Conservation (phyloP, 2,797 vertebrate species). For the Champsocephalus gunnari region DNA sequence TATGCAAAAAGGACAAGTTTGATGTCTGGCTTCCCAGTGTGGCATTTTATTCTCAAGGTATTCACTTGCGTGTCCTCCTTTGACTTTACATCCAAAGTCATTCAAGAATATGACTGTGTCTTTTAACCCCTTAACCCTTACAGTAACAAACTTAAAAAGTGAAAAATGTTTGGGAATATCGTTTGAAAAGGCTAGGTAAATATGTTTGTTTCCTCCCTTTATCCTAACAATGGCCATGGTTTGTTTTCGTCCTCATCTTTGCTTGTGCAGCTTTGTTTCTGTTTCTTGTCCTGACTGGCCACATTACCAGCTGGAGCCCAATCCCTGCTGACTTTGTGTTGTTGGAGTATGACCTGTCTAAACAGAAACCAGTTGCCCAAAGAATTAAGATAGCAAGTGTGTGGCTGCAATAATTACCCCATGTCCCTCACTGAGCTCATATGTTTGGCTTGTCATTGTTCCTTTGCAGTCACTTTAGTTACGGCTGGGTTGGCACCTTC, state of each 20-base stretch:
- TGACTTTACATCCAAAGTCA: too few relatives aligned
- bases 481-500: conserved; percentile 83
- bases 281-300: conserved; percentile 48
- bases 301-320: conserved; percentile 55
- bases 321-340: conserved; percentile 72
- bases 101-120: too few relatives aligned
- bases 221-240: neutral
- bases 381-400: conserved; percentile 64
- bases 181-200: neutral
- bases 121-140: too few relatives aligned
- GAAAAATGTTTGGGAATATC: too few relatives aligned
- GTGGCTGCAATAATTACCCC: conserved; percentile 73
- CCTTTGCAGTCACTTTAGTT: conserved; percentile 78
- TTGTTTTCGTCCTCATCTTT: conserved; percentile 42
- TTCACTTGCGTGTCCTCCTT: too few relatives aligned
- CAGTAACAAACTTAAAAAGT: too few relatives aligned
- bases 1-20: too few relatives aligned
- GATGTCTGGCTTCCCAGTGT: too few relatives aligned
- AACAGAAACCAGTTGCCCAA: conserved; percentile 71
- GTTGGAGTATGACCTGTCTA: conserved; percentile 72
- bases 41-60: too few relatives aligned
- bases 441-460: conserved; percentile 87
- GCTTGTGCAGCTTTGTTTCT: conserved; percentile 71
- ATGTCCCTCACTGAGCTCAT: conserved; percentile 84
- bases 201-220: neutral